These are phyloP conservation scores for Vultur gryphus DNA, from an alignment of 2,797 vertebrate species.

Conservation along the genomic window DNA sequence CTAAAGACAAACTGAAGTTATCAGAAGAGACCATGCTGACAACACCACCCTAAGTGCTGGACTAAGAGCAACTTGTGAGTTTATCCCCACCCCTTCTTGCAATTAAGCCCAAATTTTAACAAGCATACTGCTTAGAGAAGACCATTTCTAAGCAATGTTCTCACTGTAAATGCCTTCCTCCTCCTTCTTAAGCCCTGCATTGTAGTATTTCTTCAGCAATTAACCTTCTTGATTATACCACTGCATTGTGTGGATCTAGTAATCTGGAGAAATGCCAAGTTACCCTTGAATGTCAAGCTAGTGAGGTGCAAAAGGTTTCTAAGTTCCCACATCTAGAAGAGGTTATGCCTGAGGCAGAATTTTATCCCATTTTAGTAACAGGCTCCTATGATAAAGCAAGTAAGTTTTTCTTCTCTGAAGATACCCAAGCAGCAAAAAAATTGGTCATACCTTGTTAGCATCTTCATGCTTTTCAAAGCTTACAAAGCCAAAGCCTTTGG, in stretches of 20 bases:
- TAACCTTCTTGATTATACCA: neutral
- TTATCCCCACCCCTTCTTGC: neutral
- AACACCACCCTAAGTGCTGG: neutral
- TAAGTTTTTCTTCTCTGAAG: neutral
- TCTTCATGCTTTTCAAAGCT: constrained; percentile 99
- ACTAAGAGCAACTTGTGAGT: neutral
- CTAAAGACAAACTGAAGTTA: neutral
- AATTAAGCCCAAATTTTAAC: neutral
- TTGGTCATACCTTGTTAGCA: constrained; percentile 88
- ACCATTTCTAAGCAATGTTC: neutral
- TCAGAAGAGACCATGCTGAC: neutral
- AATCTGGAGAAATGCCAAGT: neutral
- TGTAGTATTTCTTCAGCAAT: neutral
- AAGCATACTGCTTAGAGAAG: neutral
- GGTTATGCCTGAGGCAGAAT: neutral
- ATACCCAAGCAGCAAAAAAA: neutral
- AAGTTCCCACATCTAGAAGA: neutral
- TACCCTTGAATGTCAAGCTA: neutral
- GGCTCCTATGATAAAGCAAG: neutral
- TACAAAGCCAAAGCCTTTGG: constrained; percentile 97
- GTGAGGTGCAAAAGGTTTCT: neutral
- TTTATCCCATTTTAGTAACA: neutral
- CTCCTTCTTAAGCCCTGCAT: neutral
- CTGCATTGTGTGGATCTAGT: neutral
- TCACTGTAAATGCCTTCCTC: neutral